A percentile compares a stretch with the other conserved stretches of the same genome.
These are phyloP conservation scores for Sinocyclocheilus maitianheensis DNA, from an alignment of 2,113 vertebrate genomes.

Conservation along the genomic window DNA sequence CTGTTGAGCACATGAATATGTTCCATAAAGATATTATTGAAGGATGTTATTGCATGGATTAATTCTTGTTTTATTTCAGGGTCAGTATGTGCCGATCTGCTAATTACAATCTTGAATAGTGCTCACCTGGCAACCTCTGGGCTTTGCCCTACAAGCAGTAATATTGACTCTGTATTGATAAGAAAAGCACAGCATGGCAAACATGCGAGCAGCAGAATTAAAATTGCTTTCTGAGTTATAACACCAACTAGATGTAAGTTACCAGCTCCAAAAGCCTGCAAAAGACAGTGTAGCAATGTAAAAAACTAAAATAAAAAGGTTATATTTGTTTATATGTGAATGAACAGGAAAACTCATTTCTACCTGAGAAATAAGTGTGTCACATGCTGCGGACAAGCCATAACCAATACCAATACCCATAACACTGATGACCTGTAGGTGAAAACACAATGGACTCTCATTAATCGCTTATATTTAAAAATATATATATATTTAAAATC, in stretches of 20 bases:
- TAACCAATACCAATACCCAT: conserved; percentile 83
- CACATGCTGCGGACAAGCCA: conserved; percentile 87
- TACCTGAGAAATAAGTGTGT: conserved; percentile 94
- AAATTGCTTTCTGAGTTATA: conserved; percentile 81
- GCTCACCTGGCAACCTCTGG: conserved; percentile 84
- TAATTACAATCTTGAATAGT: background rate
- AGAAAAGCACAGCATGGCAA: conserved; percentile 93
- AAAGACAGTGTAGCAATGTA: background rate
- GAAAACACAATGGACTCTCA: background rate
- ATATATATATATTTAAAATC: background rate
- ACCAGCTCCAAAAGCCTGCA: conserved; percentile 81
- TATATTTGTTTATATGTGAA: background rate
- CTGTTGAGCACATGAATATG: background rate
- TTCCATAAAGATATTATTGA: background rate
- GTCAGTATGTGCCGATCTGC: background rate
- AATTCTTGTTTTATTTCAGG: background rate
- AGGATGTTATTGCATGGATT: background rate
- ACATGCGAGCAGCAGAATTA: conserved; percentile 86
- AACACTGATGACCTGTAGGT: conserved; percentile 84
- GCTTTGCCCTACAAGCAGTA: conserved; percentile 81
- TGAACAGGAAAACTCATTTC: background rate
- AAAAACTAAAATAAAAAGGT: background rate
- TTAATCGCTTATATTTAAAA: background rate
- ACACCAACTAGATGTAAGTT: conserved; percentile 85
- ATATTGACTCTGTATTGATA: conserved; percentile 84